Evolutionary conservation across 1,140 invertebrate genomes (phyloP), one percentile per base, ranked within the genome.

Genomic region (Caenorhabditis latens): DNA sequence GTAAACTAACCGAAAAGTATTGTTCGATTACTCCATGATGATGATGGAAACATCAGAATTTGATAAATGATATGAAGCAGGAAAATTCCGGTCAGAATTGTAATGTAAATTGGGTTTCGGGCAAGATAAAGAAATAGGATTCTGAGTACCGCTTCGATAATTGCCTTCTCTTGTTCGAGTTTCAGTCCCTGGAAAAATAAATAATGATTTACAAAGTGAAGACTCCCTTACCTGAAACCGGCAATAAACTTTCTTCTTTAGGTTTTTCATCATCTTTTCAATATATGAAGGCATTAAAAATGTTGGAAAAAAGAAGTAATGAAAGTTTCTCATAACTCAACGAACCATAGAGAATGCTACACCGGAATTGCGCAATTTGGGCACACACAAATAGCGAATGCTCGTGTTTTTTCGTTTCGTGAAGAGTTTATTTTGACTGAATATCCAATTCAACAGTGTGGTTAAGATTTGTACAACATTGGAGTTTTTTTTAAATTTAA

Each of bases 281-380:
- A 9, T 24, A 4, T 6, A 13, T 11, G 71, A 71, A 46, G 67
- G 71, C 71, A 79, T 79, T 40, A 53, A 24, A 79, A 79, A 32
- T n/a, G 43, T 48, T 21, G 61, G n/a, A 40, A n/a, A 16, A 79
- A 79, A 79, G 11, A 50, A 24, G 46, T 79, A 79, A 79, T 79
- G 46, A 21, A 50, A 24, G 43, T 79, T n/a, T 50, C 46, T 71
- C 13, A n/a, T 8, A 32, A 53, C 21, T 79, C 71, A 79, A 53
- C 40, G 71, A 79, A 79, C 71, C 71, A 79, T 79, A 14, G n/a
- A 11, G 24, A 79, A 79, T 79, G 71, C 71, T 79, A 79, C 46
- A 50, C 71, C 71, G 71, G 71, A 79, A 79, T 24, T 79, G 71
- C 43, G 71, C 71, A 79, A 79, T 79, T 79, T 79, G n/a, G 21